Evolutionary conservation across 2,888 invertebrate species (phyloP).

Genomic region (Ctena decussata): DNA sequence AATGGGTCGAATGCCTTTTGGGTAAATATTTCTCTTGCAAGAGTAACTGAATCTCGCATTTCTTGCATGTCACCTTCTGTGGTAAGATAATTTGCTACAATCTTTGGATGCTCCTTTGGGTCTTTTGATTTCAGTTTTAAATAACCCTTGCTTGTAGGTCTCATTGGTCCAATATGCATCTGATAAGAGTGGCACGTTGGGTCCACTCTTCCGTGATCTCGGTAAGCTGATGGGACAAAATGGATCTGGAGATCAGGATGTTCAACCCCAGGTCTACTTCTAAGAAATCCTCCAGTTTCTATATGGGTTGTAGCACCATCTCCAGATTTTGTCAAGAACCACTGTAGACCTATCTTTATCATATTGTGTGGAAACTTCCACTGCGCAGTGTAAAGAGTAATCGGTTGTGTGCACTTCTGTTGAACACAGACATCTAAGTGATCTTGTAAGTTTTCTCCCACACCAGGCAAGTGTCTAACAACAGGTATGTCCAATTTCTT

Average conservation of each 20-base stretch:
- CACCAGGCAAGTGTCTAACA: conserved; percentile 90
- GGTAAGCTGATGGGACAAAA: conserved; percentile 88
- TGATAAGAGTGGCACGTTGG: conserved; percentile 88
- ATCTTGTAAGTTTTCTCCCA: conserved; percentile 93
- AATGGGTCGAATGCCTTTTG: conserved; percentile 86
- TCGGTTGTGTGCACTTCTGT: conserved; percentile 86
- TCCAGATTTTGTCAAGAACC: conserved; percentile 86
- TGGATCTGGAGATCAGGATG: conserved; percentile 88
- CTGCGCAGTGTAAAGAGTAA: conserved; percentile 87
- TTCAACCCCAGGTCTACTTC: conserved; percentile 81
- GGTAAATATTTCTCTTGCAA: conserved; percentile 84
- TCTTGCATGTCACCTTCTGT: conserved; percentile 89
- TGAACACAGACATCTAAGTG: conserved; percentile 90
- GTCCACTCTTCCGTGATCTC: conserved; percentile 87
- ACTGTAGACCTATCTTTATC: conserved; percentile 87
- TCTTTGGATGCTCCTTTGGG: conserved; percentile 93
- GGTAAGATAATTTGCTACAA: conserved; percentile 96
- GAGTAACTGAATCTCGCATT: conserved; percentile 78
- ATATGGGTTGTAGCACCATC: conserved; percentile 87
- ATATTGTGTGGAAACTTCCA: conserved; percentile 88
- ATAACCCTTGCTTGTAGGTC: conserved; percentile 95
- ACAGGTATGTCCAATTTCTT: conserved; percentile 89
- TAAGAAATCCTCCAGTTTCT: conserved; percentile 88
- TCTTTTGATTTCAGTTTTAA: conserved; percentile 92
- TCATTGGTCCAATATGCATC: conserved; percentile 89